Conservation (phyloP, 2,797 vertebrate species). For the Syngnathus acus region DNA sequence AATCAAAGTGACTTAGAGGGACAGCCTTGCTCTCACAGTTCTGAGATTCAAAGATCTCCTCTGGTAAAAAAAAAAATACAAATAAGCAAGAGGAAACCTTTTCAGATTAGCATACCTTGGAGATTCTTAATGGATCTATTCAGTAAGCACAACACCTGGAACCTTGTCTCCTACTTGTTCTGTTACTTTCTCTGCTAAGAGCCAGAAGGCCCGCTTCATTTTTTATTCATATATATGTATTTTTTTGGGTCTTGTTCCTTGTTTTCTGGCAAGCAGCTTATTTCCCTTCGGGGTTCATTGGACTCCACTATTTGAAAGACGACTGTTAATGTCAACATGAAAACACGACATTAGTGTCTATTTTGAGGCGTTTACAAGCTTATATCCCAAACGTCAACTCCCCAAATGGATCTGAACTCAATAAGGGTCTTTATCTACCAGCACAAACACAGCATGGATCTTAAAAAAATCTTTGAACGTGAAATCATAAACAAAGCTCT, state of each 20-base stretch:
- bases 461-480: neutral
- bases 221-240: neutral
- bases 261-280: neutral
- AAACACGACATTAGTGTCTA: neutral
- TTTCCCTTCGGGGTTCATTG: slow-evolving; percentile 12
- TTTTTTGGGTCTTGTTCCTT: neutral
- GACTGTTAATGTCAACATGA: neutral
- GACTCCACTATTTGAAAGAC: slow-evolving; percentile 1
- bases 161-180: neutral
- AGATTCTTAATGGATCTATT: neutral
- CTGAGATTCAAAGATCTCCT: no score
- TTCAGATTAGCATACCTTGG: no score
- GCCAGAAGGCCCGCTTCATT: neutral
- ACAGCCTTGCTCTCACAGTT: neutral
- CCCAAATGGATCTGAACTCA: neutral
- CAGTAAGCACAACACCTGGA: neutral
- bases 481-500: neutral
- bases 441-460: neutral
- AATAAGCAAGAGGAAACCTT: no score
- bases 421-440: neutral
- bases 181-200: neutral
- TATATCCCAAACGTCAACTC: neutral
- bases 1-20: neutral
- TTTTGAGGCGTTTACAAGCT: neutral
- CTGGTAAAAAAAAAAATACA: no score